Percentiles rank a stretch among this genome's conserved stretches.
Conservation (phyloP, 2,888 invertebrate genomes). For the Alsophila aescularia region DNA sequence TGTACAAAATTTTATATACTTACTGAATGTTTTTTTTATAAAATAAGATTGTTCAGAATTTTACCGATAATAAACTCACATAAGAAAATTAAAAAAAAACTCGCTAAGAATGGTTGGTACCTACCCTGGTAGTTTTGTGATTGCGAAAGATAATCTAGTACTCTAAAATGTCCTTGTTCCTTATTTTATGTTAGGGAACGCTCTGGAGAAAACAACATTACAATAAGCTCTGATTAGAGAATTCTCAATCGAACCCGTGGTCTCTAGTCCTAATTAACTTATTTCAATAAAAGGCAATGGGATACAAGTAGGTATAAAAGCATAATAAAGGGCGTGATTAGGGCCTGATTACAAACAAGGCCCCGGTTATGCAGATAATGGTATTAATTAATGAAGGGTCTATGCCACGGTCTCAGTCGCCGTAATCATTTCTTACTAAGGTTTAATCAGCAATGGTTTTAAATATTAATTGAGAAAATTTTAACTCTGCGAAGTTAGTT, state of each 20-base stretch:
- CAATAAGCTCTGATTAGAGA: slow-evolving; percentile 26
- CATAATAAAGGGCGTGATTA: slow-evolving; percentile 39
- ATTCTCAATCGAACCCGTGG: slow-evolving; percentile 27
- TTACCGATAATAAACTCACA: no score
- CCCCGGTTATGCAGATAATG: slow-evolving; percentile 34
- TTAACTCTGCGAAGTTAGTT: not conserved
- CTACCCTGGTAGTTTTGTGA: no score
- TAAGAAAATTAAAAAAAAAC: no score
- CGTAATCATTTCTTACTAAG: slow-evolving; percentile 21
- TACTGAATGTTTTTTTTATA: no score
- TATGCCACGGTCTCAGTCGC: slow-evolving; percentile 3
- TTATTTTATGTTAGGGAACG: no score
- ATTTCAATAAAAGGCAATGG: slow-evolving; percentile 36
- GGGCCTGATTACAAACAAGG: slow-evolving; percentile 39
- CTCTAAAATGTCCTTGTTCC: no score
- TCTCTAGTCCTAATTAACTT: slow-evolving; percentile 35
- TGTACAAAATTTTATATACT: no score
- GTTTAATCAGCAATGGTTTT: slow-evolving; percentile 18
- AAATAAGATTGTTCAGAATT: no score
- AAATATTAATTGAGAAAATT: slow-evolving; percentile 16
- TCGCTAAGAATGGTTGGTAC: no score
- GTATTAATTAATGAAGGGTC: slow-evolving; percentile 30
- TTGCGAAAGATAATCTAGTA: not conserved
- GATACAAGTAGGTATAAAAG: slow-evolving; percentile 32
- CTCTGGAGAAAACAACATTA: slow-evolving; percentile 13